Evolutionary conservation across 2,797 vertebrate species (phyloP), one percentile per base, ranked within the genome.

Genomic region (Gambusia yucatana): DNA sequence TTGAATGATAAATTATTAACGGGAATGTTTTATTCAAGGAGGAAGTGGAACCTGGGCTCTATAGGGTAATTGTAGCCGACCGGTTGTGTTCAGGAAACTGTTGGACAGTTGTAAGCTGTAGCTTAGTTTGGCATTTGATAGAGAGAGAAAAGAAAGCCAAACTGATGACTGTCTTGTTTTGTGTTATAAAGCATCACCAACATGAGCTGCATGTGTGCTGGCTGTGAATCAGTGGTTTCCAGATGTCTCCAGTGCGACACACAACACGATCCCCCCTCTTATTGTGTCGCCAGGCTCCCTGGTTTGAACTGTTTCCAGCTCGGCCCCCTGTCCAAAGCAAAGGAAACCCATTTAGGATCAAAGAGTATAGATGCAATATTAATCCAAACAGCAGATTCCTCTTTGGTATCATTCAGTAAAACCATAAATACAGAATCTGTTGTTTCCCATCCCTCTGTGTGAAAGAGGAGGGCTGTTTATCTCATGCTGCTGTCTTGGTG

Each of bases 21-120:
- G 25, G 30, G 25, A 1, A 79, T 85, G 83, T 88, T 89, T 91
- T 86, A 86, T 89, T 87, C 75, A 85, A 17, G 47, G 50, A 65
- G 82, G 70, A 88, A 87, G 77, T 41, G 59, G 82, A 79, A 80
- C 74, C 50, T 76, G 14, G 81, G 22, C 75, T 78, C 65, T 61
- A 46, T 46, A 46, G 78, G 81, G 81, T 83, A 80, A 84, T 8
- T 43, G 81, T 65, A 77, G 75, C 72, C 30, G 14, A 4, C 72
- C 33, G 4, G 41, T 41, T 2, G 61, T 36, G 72, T 48, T 3
- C 77, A 6, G 73, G 67, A 82, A 79, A 22, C 67, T 2, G 25
- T 39, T 76, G 77, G 71, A 76, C 79, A 48, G 36, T 25, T 57
- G 59, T n/a, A 13, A 79, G 46, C n/a, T 52, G n/a, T 57, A 78